A percentile compares a stretch with the other conserved stretches of the same genome.
Evolutionary conservation across 1,140 invertebrate genomes (phyloP).

Genomic region (Drosophila rufa): DNA sequence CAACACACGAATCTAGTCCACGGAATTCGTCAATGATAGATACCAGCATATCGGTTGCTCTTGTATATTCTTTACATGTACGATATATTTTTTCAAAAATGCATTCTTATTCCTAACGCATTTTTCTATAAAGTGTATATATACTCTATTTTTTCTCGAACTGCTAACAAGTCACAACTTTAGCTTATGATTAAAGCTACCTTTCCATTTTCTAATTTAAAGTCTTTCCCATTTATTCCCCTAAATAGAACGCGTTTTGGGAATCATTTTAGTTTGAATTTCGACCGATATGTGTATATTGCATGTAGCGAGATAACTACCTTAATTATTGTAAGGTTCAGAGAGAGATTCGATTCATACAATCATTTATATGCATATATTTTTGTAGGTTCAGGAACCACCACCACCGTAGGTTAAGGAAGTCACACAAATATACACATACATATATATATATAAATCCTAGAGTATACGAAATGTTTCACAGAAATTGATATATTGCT

Average conservation of each 20-base stretch:
- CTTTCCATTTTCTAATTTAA: background rate
- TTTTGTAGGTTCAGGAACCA: slow-evolving; percentile 52
- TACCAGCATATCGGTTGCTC: slow-evolving; percentile 34
- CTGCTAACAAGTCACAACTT: background rate
- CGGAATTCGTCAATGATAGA: slow-evolving; percentile 32
- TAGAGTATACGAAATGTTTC: slow-evolving; percentile 79
- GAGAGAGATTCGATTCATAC: slow-evolving; percentile 21
- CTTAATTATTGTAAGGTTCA: slow-evolving; percentile 41
- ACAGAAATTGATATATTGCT: slow-evolving; percentile 70
- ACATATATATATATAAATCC: slow-evolving; percentile 42
- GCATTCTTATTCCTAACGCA: too few relatives aligned
- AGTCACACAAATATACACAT: slow-evolving; percentile 47
- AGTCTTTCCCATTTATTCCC: background rate
- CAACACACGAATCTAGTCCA: slow-evolving; percentile 48
- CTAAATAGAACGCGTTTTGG: background rate
- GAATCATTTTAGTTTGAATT: background rate
- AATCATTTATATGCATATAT: slow-evolving; percentile 57
- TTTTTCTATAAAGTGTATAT: slow-evolving; percentile 9
- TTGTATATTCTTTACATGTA: background rate
- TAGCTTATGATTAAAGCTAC: background rate
- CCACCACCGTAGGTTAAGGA: slow-evolving; percentile 13
- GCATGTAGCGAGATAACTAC: slow-evolving; percentile 17
- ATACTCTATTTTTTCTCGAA: background rate
- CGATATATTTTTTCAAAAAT: background rate
- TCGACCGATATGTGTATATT: slow-evolving; percentile 25